A percentile compares a stretch with the other conserved stretches of the same genome.
Evolutionary conservation across 2,113 vertebrate species (phyloP).

Genomic region (Gambusia affinis): DNA sequence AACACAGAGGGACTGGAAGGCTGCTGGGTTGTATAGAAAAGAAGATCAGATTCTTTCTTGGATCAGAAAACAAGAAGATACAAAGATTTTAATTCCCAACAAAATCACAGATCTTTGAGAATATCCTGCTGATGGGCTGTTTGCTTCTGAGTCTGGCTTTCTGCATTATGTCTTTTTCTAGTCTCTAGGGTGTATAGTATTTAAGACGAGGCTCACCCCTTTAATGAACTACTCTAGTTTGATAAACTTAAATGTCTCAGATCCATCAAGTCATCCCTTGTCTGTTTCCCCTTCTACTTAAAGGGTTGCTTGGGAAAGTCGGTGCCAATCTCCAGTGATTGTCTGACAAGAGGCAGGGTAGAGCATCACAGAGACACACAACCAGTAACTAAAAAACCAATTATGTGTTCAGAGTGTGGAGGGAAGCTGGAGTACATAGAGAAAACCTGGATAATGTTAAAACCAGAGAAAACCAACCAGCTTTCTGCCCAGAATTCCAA

Average conservation of each 20-base stretch:
- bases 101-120: neutral
- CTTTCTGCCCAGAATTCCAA: neutral
- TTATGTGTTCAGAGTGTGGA: neutral
- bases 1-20: slow-evolving; percentile 3
- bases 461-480: neutral
- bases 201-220: too few relatives aligned
- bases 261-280: too few relatives aligned
- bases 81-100: neutral
- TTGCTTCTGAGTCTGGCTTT: neutral
- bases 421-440: neutral
- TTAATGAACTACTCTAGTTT: too few relatives aligned
- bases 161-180: neutral
- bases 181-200: too few relatives aligned
- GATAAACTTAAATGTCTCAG: too few relatives aligned
- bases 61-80: neutral
- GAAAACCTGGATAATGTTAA: neutral
- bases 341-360: too few relatives aligned
- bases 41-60: neutral
- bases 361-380: too few relatives aligned
- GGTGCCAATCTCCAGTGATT: too few relatives aligned
- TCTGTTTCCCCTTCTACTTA: too few relatives aligned
- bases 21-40: slow-evolving; percentile 9
- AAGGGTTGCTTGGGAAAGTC: too few relatives aligned
- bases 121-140: neutral
- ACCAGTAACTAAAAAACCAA: too few relatives aligned